Base-by-base conservation (phyloP, 2,888 invertebrate genomes). In the Rugalucina vietnamica region DNA sequence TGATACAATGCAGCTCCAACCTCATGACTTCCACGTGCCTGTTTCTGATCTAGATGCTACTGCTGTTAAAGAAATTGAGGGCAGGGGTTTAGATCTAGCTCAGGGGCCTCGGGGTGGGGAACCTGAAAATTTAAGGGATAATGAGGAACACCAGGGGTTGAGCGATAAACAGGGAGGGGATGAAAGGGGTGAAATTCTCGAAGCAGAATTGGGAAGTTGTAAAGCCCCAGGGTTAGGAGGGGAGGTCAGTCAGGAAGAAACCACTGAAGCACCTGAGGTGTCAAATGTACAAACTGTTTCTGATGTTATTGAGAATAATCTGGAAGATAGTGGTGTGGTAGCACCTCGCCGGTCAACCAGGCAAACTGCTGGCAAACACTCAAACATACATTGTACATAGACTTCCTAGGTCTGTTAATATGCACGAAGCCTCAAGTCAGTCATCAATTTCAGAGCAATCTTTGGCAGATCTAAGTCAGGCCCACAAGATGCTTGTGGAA, bases 391-490 rank as follows among this genome's bases (percentile, higher is more conserved):
- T n/a, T n/a, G n/a, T n/a, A n/a, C 70, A 70, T 36, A 36, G 24
- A 12, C 24, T 70, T 21, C 70, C 70, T 5, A 34, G 36, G 24
- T 37, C 70, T 12, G 70, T 36, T 21, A n/a, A 37, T 5, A 12
- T 36, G 21, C 70, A 70, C 5, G 37, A 70, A 24, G n/a, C 29
- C 1, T 5, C 8, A 34, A 12, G 36, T 14, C 69, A 69, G 5
- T 69, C 14, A 4, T 36, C 70, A 5, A 36, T 70, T 27, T 18
- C 29, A 3, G 60, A 70, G n/a, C 70, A 70, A 36, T 36, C 24
- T 8, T 37, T 70, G 36, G 70, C 70, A n/a, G 34, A 70, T 39
- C 36, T 70, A 36, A 70, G 70, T 37, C 36, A 70, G 21, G 70
- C 70, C 10, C 70, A 70, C 37, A 34, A n/a, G 8, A 37, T 37